These are phyloP conservation scores for Pholis gunnellus DNA, from an alignment of 2,113 vertebrate species.

Conservation along the genomic window DNA sequence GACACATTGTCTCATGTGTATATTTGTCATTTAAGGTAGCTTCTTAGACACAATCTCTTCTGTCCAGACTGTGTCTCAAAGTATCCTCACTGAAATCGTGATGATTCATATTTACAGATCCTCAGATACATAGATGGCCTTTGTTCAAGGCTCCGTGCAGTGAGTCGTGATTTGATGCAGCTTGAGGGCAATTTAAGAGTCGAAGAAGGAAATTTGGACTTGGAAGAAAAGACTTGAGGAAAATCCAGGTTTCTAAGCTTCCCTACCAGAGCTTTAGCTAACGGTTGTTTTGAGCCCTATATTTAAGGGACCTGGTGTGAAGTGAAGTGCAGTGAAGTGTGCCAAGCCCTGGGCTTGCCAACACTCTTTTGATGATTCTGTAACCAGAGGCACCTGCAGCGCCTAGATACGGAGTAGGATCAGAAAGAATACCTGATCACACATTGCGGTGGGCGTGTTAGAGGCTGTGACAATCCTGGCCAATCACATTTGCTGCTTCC, in stretches of 20 bases:
- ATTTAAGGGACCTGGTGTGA: background rate
- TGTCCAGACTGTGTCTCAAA: constrained; percentile 14
- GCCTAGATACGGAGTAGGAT: background rate
- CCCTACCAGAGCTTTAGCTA: background rate
- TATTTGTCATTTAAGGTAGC: constrained; percentile 3
- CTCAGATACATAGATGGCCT: background rate
- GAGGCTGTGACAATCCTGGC: background rate
- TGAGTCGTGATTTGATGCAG: constrained; percentile 35
- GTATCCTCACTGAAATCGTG: constrained; percentile 3
- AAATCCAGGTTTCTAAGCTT: background rate
- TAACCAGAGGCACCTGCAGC: background rate
- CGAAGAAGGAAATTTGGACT: background rate
- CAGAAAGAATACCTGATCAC: constrained; percentile 1
- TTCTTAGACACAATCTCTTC: background rate
- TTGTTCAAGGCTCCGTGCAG: constrained; percentile 7
- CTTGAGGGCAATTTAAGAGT: constrained; percentile 10
- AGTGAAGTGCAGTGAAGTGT: constrained; percentile 4
- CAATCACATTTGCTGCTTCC: background rate
- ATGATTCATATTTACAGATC: constrained; percentile 22
- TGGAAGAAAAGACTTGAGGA: background rate
- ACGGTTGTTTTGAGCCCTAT: background rate
- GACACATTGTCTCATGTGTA: background rate
- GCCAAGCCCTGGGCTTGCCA: background rate
- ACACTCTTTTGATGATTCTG: background rate
- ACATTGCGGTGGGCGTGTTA: background rate